Evolutionary conservation across 2,797 vertebrate genomes (phyloP).

Genomic region (Diglossa cyanea): DNA sequence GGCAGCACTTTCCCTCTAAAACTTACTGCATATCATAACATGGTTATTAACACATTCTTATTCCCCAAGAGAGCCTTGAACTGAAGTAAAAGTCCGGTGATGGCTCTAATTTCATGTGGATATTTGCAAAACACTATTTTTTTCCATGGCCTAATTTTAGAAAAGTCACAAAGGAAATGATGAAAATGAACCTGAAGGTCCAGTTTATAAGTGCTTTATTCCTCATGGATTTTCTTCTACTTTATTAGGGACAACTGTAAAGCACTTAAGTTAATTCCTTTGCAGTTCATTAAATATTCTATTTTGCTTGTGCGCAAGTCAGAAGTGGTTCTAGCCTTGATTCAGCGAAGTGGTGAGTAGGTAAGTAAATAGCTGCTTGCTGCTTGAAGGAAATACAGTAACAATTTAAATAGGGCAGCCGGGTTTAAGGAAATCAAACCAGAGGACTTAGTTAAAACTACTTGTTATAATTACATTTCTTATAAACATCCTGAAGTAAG

Average conservation of each 20-base stretch:
- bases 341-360: neutral
- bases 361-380: neutral
- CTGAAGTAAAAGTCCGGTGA: neutral
- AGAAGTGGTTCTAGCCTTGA: neutral
- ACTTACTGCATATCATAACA: neutral
- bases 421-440: neutral
- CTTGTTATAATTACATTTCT: neutral
- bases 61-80: neutral
- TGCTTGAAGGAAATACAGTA: neutral
- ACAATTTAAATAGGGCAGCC: neutral
- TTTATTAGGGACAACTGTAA: neutral
- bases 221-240: constrained; percentile 15
- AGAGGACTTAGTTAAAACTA: neutral
- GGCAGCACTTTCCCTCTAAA: neutral
- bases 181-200: neutral
- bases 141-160: neutral
- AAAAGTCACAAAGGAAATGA: neutral
- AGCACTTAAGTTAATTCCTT: constrained; percentile 31
- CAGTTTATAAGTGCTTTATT: neutral
- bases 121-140: neutral
- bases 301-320: neutral
- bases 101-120: neutral
- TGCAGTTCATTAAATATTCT: constrained; percentile 35
- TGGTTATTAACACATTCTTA: neutral
- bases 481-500: neutral